phyloP scores from a whole-genome alignment of 2,888 invertebrate genomes.

The Pollenia amentaria region DNA sequence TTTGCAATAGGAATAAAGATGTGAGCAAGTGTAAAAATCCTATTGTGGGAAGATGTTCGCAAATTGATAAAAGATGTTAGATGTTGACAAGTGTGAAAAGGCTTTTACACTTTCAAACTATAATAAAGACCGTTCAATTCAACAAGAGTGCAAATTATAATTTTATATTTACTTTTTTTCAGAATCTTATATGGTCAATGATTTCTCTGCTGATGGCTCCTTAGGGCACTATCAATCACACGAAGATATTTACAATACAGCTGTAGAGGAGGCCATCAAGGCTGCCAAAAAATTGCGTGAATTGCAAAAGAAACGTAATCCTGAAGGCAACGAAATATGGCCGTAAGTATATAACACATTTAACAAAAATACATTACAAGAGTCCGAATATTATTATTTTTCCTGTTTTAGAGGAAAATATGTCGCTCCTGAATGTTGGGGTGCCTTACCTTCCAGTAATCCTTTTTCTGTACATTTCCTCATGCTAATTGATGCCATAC shows the following conservation, averaged over 20 bases:
- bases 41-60: too few relatives aligned
- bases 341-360: constrained; percentile 77
- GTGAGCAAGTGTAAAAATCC: too few relatives aligned
- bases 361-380: background rate
- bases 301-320: constrained; percentile 88
- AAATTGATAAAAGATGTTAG: too few relatives aligned
- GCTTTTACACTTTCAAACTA: too few relatives aligned
- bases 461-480: constrained; percentile 90
- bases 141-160: background rate
- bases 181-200: constrained; percentile 73
- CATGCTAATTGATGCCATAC: constrained; percentile 95
- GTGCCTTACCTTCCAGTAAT: constrained; percentile 78
- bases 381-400: background rate
- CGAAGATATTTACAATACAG: constrained; percentile 78
- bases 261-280: constrained; percentile 78
- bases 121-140: too few relatives aligned
- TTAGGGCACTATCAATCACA: constrained; percentile 77
- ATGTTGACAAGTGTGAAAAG: too few relatives aligned
- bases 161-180: constrained; percentile 18
- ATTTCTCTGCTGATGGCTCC: constrained; percentile 70
- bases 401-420: constrained; percentile 54
- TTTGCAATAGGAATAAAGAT: too few relatives aligned
- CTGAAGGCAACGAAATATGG: constrained; percentile 81
- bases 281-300: constrained; percentile 89
- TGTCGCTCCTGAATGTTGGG: constrained; percentile 53